phyloP scores from a whole-genome alignment of 2,113 vertebrate genomes.

The Mungos mungo region DNA sequence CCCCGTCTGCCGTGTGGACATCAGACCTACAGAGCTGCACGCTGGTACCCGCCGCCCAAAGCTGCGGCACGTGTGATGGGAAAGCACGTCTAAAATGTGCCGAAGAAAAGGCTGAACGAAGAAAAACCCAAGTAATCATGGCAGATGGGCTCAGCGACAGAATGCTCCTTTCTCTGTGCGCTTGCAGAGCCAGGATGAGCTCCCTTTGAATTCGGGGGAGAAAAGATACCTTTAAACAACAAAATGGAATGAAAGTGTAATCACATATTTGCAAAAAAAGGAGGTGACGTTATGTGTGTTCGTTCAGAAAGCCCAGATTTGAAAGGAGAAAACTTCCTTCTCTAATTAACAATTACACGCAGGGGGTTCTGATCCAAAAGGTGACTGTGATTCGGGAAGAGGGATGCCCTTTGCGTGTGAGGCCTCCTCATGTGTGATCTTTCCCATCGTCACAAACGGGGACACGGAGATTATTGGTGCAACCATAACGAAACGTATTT shows the following conservation, averaged over 20 bases:
- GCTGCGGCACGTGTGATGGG: not conserved
- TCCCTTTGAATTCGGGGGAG: not conserved
- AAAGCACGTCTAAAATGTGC: not conserved
- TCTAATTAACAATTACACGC: not conserved
- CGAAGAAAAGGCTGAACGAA: not conserved
- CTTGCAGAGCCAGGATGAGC: not conserved
- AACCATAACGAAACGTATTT: not conserved
- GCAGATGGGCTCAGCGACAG: not conserved
- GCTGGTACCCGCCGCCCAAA: no score
- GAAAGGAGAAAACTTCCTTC: not conserved
- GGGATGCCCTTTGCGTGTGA: not conserved
- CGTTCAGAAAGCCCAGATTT: not conserved
- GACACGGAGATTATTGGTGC: not conserved
- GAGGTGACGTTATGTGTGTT: not conserved
- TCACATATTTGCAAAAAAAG: not conserved
- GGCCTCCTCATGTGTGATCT: not conserved
- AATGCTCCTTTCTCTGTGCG: not conserved
- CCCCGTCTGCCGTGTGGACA: rapidly evolving
- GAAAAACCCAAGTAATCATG: not conserved
- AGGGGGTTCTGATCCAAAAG: not conserved
- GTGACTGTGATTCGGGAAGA: not conserved
- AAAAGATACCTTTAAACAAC: not conserved
- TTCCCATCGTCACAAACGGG: not conserved
- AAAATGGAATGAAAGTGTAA: not conserved
- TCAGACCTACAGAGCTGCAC: not conserved